Conservation (phyloP, 2,797 vertebrate genomes). For the Lemur catta region DNA sequence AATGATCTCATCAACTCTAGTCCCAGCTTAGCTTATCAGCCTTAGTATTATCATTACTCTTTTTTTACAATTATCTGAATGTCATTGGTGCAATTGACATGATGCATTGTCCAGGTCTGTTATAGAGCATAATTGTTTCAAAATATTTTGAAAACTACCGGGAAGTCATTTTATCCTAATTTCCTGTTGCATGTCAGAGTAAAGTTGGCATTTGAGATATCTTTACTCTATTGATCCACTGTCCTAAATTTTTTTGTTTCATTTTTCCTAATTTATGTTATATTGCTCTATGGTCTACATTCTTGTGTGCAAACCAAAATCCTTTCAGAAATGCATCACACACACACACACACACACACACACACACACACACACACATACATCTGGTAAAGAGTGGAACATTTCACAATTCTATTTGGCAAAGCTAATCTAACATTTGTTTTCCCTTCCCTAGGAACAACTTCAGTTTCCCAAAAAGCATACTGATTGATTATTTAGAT, state of each 20-base stretch:
- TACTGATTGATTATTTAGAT: neutral
- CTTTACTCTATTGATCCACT: neutral
- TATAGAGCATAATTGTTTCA: neutral
- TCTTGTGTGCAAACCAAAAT: neutral
- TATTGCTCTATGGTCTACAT: neutral
- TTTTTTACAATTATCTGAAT: neutral
- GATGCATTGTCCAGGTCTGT: neutral
- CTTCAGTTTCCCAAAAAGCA: neutral
- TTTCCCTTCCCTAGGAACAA: neutral
- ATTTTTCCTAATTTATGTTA: slow-evolving; percentile 8
- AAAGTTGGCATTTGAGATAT: neutral
- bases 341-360: too few relatives aligned
- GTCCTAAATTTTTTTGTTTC: neutral
- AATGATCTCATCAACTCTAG: neutral
- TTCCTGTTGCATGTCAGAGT: neutral
- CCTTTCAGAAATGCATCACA: neutral
- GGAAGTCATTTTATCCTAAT: neutral
- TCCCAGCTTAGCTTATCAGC: slow-evolving; percentile 1
- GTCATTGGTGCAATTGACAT: neutral
- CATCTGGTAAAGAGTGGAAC: neutral
- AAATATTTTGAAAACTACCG: neutral
- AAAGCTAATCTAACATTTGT: neutral
- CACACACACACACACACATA: neutral
- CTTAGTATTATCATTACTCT: neutral
- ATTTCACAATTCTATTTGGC: slow-evolving; percentile 19